Percentiles rank a stretch among this genome's conserved stretches.
These are phyloP conservation scores for human (Homo sapiens) DNA, from an alignment of 2,113 vertebrate genomes.

Conservation along the genomic window DNA sequence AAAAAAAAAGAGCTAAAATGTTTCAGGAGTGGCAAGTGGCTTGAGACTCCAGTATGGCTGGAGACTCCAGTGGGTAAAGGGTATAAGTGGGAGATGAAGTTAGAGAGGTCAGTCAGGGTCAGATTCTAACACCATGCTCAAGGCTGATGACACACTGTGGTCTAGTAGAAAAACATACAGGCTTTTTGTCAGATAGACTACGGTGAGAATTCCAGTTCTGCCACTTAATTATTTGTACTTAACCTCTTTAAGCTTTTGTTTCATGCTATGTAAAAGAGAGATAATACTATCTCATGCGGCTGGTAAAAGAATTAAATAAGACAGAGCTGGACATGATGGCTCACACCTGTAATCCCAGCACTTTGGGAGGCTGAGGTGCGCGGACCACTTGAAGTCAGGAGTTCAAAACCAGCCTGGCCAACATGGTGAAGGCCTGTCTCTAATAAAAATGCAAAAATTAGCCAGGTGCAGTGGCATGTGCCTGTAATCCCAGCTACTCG, in stretches of 20 bases:
- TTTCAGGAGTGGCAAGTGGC: not conserved
- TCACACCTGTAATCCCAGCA: too few species aligned
- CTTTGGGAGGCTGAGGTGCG: too few species aligned
- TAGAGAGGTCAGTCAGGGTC: not conserved
- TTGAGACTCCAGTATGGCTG: not conserved
- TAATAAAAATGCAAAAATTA: too few species aligned
- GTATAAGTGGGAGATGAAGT: not conserved
- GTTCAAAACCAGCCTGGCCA: too few species aligned
- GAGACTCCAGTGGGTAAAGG: not conserved
- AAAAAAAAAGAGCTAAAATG: not conserved
- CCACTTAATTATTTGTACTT: not conserved
- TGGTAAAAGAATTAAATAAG: not conserved
- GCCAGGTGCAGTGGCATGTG: too few species aligned
- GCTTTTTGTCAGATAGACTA: not conserved
- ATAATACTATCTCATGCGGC: not conserved
- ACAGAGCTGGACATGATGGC: too few species aligned
- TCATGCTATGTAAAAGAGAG: not conserved
- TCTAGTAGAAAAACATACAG: not conserved
- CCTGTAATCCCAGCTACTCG: too few species aligned
- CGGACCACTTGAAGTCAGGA: too few species aligned
- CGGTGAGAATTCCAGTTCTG: slow-evolving; percentile 18
- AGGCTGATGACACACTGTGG: not conserved
- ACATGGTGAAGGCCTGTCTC: too few species aligned
- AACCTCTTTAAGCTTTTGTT: not conserved
- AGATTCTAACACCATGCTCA: not conserved